Conservation (phyloP, 2,113 vertebrate species). For the Mastomys natalensis region DNA sequence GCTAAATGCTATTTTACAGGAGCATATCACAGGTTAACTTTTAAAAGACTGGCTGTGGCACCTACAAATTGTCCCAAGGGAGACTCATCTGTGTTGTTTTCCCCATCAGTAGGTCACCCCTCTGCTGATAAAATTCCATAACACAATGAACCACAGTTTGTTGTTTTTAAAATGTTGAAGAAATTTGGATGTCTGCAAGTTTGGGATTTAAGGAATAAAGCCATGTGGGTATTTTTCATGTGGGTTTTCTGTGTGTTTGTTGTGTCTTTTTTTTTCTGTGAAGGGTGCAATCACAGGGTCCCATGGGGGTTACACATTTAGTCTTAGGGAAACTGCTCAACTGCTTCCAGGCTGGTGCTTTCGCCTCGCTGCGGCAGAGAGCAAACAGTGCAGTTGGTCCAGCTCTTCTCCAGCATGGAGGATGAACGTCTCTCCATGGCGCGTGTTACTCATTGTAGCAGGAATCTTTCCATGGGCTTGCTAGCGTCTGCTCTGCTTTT, state of each 20-base stretch:
- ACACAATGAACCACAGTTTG: background rate
- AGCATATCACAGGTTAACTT: background rate
- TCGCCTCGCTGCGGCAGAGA: background rate
- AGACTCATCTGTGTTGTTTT: background rate
- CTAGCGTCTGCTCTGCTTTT: background rate
- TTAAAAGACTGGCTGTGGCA: background rate
- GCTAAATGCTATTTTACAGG: background rate
- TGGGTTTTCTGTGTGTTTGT: background rate
- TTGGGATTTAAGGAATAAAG: background rate
- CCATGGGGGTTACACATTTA: background rate
- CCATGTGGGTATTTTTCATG: background rate
- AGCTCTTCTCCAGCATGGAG: background rate
- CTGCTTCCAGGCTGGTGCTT: background rate
- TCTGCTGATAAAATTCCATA: background rate
- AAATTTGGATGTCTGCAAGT: background rate
- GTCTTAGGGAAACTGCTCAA: background rate
- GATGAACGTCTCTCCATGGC: background rate
- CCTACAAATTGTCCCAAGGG: background rate
- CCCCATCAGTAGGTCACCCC: background rate
- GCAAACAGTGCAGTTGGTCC: background rate
- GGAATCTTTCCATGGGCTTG: background rate
- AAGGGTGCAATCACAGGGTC: background rate
- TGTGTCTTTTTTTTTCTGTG: background rate
- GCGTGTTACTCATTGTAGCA: too few species aligned
- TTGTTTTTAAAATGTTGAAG: background rate